Evolutionary conservation across 2,888 invertebrate genomes (phyloP).

Genomic region (Brachypalpus laphriformis): DNA sequence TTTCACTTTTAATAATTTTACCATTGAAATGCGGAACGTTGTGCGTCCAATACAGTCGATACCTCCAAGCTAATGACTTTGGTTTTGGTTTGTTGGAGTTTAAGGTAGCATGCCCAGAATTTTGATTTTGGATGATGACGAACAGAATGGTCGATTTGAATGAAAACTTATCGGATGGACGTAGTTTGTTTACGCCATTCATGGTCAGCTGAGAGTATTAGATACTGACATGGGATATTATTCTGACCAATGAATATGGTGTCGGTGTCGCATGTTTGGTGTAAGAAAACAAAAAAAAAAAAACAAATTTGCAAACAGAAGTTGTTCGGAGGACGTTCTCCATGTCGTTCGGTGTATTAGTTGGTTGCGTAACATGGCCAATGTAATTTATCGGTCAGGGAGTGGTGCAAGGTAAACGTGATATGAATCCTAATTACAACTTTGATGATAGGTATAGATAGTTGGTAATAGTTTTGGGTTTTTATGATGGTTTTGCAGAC

Average conservation of each 20-base stretch:
- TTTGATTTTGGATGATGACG: conserved; percentile 58
- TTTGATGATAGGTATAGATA: not conserved
- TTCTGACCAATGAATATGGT: conserved; percentile 5
- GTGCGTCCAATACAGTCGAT: conserved; percentile 26
- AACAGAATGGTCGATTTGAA: conserved; percentile 31
- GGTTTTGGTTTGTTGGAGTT: conserved; percentile 59
- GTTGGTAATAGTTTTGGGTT: conserved; percentile 3
- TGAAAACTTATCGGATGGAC: conserved; percentile 46
- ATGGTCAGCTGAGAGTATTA: conserved; percentile 57
- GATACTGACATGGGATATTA: conserved; percentile 13
- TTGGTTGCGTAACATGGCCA: conserved; percentile 35
- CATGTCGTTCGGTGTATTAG: conserved; percentile 14
- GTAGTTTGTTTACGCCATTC: conserved; percentile 53
- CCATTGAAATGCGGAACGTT: conserved; percentile 67
- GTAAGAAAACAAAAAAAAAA: not conserved
- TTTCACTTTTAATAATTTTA: conserved; percentile 73
- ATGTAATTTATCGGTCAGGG: conserved; percentile 50
- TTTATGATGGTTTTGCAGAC: conserved; percentile 26
- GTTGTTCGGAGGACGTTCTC: conserved; percentile 31
- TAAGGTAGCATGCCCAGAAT: conserved; percentile 52
- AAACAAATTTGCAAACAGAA: conserved; percentile 1
- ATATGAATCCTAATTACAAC: conserved; percentile 6
- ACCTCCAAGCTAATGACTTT: conserved; percentile 57
- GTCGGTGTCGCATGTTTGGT: conserved; percentile 27
- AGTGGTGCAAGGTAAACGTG: conserved; percentile 34